These are phyloP conservation scores for Oncorhynchus clarkii DNA, from an alignment of 2,113 vertebrate species.

Conservation along the genomic window DNA sequence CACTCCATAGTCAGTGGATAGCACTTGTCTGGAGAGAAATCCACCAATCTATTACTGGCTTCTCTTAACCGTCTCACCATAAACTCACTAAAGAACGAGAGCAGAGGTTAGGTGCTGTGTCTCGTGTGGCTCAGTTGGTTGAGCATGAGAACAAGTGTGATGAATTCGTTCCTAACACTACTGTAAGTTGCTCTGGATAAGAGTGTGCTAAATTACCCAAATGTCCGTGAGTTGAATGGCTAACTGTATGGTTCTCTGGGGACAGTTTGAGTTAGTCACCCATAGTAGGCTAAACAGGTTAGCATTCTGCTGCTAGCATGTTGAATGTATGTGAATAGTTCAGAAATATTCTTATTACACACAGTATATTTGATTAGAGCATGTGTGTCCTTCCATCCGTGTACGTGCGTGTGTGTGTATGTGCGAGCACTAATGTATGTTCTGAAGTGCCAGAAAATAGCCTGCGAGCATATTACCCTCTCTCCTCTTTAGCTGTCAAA, in stretches of 20 bases:
- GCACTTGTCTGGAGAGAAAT: background rate
- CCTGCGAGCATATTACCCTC: slow-evolving; percentile 69
- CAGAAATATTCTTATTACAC: slow-evolving; percentile 61
- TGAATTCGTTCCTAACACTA: no score
- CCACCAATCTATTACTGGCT: background rate
- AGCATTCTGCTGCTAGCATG: no score
- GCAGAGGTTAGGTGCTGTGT: no score
- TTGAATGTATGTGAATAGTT: slow-evolving; percentile 18
- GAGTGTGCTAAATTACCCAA: background rate
- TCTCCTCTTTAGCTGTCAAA: slow-evolving; percentile 68
- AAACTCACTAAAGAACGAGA: no score
- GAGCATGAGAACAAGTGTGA: no score
- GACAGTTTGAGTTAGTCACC: background rate
- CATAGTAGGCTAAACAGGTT: no score
- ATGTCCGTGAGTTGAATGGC: no score
- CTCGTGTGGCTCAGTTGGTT: no score
- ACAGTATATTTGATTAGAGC: slow-evolving; percentile 52
- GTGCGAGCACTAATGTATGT: slow-evolving; percentile 51
- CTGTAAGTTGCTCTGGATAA: no score
- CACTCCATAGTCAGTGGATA: background rate
- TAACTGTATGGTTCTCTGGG: background rate
- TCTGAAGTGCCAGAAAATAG: slow-evolving; percentile 73
- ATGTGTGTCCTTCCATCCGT: slow-evolving; percentile 55
- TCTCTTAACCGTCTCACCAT: no score
- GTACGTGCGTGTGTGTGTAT: background rate